These are phyloP conservation scores for Menidia menidia DNA, from an alignment of 2,797 vertebrate genomes.

Conservation along the genomic window DNA sequence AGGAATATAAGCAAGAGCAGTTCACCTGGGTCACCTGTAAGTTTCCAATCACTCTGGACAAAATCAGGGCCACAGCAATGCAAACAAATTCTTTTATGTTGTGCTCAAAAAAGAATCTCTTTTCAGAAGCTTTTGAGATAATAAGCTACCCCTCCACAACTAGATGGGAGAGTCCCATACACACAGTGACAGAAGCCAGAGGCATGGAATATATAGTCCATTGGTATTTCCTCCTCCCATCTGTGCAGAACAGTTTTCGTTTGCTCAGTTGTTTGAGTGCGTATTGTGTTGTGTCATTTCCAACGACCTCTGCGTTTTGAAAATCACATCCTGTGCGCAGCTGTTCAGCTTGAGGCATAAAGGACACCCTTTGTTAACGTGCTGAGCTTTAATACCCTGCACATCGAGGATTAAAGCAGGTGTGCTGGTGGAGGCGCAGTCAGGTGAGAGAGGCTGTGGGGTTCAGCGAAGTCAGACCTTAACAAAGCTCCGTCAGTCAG, in stretches of 20 bases:
- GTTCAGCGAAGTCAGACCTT: slow-evolving; percentile 55
- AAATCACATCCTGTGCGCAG: slow-evolving; percentile 37
- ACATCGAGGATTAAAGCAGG: slow-evolving; percentile 62
- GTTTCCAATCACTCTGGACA: no score
- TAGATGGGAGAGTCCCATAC: neutral
- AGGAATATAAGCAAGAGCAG: no score
- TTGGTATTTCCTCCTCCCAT: slow-evolving; percentile 11
- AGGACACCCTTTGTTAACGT: slow-evolving; percentile 66
- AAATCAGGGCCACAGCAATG: no score
- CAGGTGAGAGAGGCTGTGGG: slow-evolving; percentile 63
- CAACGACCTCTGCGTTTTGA: slow-evolving; percentile 41
- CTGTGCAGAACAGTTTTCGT: slow-evolving; percentile 7
- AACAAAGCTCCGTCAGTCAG: slow-evolving; percentile 65
- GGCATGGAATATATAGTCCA: slow-evolving; percentile 6
- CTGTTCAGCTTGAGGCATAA: slow-evolving; percentile 59
- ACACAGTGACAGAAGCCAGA: slow-evolving; percentile 6
- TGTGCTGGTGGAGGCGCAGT: slow-evolving; percentile 29
- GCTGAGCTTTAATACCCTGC: slow-evolving; percentile 58
- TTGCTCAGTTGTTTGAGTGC: slow-evolving; percentile 14
- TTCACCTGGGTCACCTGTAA: no score
- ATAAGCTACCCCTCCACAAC: neutral
- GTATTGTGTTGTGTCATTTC: slow-evolving; percentile 19
- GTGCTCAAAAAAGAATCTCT: no score
- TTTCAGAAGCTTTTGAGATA: no score
- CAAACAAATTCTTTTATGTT: no score